Base-by-base conservation (phyloP, 35 echinoderm and acorn worm species). In the Antedon bifida region DNA sequence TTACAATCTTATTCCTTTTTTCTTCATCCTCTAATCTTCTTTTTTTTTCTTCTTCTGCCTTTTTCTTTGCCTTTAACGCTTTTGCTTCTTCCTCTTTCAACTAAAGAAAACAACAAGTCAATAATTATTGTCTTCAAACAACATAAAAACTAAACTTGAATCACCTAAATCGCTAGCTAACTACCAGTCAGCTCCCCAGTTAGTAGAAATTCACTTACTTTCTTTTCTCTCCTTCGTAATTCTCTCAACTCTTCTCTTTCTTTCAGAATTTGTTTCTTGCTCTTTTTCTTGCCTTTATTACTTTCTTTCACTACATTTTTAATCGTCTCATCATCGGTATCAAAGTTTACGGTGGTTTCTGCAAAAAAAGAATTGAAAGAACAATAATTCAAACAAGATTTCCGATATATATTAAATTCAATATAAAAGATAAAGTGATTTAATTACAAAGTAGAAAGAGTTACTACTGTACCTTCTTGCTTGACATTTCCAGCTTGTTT, bases 241-340 rank as follows among this genome's bases (percentile, higher is more conserved):
- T 96, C 89, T 32, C 85, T 96, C 39, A 96, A 75, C 26, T 83
- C 93, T 30, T 87, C 89, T 44, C 77, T 86, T 38, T 91, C 89
- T 74, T 96, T 96, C 0, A 83, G 84, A 28, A 91, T n/a, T 34
- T 91, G 86, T 82, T 96, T 96, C 87, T 96, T 96, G 75, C 55
- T 85, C 75, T 91, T 88, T 83, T 96, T 96, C 39, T 73, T 77
- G 17, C 34, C 77, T 36, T 84, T 86, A 7, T 36, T 82, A 8
- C n/a, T 34, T 31, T 79, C 36, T 74, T 96, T 91, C 19, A 96
- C 35, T 74, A 91, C 86, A 74, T 82, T 82, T 34, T 88, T 86
- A 34, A 96, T 88, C 4, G 92, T 86, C 81, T 90, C 92, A 75
- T 96, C 92, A 35, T 96, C 92, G 17, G 91, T 93, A 5, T 84